Percentiles rank a stretch among this genome's conserved stretches.
These are phyloP conservation scores for Enoplolaimus lenunculus DNA, from an alignment of 2,888 invertebrate species.

Conservation along the genomic window DNA sequence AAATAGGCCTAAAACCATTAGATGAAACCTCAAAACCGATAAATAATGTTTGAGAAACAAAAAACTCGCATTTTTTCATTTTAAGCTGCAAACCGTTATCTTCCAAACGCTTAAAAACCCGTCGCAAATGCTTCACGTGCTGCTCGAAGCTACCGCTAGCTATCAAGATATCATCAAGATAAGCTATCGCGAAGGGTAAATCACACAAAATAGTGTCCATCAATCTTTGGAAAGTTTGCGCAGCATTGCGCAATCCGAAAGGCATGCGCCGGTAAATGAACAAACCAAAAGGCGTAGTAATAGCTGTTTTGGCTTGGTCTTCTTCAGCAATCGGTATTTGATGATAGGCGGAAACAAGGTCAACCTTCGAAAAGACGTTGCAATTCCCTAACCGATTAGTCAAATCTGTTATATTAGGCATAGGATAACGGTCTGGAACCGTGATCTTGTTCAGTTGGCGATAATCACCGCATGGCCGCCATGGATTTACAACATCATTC, in stretches of 20 bases:
- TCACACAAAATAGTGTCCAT: constrained; percentile 7
- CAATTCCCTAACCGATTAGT: not conserved
- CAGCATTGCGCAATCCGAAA: constrained; percentile 25
- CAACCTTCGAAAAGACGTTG: constrained; percentile 16
- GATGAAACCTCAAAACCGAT: not conserved
- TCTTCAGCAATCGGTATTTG: constrained; percentile 22
- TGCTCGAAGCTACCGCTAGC: not conserved
- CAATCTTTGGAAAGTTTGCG: constrained; percentile 25
- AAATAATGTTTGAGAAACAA: not conserved
- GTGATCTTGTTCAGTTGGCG: not conserved
- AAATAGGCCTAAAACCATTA: not conserved
- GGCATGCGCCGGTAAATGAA: constrained; percentile 25
- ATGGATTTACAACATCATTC: not conserved
- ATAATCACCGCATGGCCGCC: not conserved
- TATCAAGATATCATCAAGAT: constrained; percentile 16
- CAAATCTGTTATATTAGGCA: not conserved
- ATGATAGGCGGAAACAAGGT: constrained; percentile 21
- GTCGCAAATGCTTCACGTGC: not conserved
- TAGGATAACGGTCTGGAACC: not conserved
- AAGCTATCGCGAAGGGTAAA: constrained; percentile 2
- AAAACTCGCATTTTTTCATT: constrained; percentile 1
- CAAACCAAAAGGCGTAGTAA: constrained; percentile 23
- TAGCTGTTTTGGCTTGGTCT: constrained; percentile 24
- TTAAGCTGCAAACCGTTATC: not conserved
- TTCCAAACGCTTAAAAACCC: not conserved